Percentiles rank a stretch among this genome's conserved stretches.
These are phyloP conservation scores for Agriopis marginaria DNA, from an alignment of 2,888 invertebrate genomes.

Conservation along the genomic window DNA sequence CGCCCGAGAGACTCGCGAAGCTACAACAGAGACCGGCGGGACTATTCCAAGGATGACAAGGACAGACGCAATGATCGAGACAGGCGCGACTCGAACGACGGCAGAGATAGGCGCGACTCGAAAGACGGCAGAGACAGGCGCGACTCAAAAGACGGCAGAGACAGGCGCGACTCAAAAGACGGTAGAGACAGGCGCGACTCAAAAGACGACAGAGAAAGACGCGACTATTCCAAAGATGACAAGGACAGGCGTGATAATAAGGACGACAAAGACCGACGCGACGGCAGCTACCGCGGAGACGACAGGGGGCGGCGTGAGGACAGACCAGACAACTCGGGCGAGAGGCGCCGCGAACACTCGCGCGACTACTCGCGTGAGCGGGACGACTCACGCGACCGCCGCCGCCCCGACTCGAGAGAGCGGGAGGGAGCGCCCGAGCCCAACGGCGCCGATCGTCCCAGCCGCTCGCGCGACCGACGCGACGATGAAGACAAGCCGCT, in stretches of 20 bases:
- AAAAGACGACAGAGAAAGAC: slow-evolving; percentile 59
- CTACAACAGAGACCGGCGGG: slow-evolving; percentile 73
- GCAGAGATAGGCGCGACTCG: slow-evolving; percentile 59
- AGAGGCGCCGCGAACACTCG: slow-evolving; percentile 45
- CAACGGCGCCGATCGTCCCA: slow-evolving; percentile 64
- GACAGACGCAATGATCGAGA: slow-evolving; percentile 60
- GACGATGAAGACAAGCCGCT: slow-evolving; percentile 74
- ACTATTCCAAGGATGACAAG: slow-evolving; percentile 70
- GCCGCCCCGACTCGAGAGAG: slow-evolving; percentile 42
- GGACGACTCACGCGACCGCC: slow-evolving; percentile 47
- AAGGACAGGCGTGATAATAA: slow-evolving; percentile 54
- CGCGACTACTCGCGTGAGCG: slow-evolving; percentile 47
- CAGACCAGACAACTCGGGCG: slow-evolving; percentile 31
- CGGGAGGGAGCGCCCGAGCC: slow-evolving; percentile 41
- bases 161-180: slow-evolving; percentile 58
- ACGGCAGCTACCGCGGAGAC: slow-evolving; percentile 36
- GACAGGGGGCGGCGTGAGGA: slow-evolving; percentile 23
- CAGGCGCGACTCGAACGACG: slow-evolving; percentile 62
- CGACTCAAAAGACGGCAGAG: slow-evolving; percentile 55
- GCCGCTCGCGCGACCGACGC: slow-evolving; percentile 67
- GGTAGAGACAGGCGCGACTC: slow-evolving; percentile 51
- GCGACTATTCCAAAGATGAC: slow-evolving; percentile 55
- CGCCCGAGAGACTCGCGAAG: slow-evolving; percentile 75
- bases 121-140: slow-evolving; percentile 53
- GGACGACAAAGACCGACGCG: slow-evolving; percentile 52